Percentiles rank a stretch among this genome's conserved stretches.
phyloP scores from a whole-genome alignment of 2,888 invertebrate genomes.

The Strigamia crassipes region DNA sequence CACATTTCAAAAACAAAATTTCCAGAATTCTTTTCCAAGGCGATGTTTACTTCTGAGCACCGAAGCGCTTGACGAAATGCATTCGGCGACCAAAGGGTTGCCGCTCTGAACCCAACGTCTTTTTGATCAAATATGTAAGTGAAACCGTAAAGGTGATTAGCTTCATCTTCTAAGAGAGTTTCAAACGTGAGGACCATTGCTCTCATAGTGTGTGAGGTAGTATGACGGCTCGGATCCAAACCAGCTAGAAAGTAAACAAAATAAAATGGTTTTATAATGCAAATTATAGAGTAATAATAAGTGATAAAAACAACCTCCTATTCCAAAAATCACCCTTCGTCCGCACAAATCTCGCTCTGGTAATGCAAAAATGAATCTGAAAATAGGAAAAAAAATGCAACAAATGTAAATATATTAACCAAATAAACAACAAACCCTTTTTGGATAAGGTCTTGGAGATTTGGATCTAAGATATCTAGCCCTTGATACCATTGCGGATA shows the following conservation, averaged over 20 bases:
- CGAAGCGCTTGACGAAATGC: conserved; percentile 60
- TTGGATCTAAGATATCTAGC: conserved; percentile 71
- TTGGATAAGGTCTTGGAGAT: conserved; percentile 72
- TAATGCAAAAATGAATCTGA: conserved; percentile 76
- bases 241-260: conserved; percentile 50
- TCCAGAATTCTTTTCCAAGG: neutral
- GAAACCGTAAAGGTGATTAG: conserved; percentile 76
- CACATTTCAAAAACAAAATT: neutral
- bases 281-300: neutral
- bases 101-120: conserved; percentile 74
- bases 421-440: conserved; percentile 65
- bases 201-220: conserved; percentile 77
- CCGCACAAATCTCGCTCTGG: conserved; percentile 76
- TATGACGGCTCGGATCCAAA: conserved; percentile 76
- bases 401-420: neutral
- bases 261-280: neutral
- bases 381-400: conserved; percentile 53
- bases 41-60: conserved; percentile 52
- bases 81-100: conserved; percentile 76
- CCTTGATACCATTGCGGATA: conserved; percentile 77
- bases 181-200: conserved; percentile 78
- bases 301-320: conserved; percentile 67
- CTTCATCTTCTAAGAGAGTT: conserved; percentile 78
- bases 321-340: conserved; percentile 74
- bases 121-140: conserved; percentile 75